phyloP scores from a whole-genome alignment of 2,797 vertebrate genomes.

The Psittacula derbiana region DNA sequence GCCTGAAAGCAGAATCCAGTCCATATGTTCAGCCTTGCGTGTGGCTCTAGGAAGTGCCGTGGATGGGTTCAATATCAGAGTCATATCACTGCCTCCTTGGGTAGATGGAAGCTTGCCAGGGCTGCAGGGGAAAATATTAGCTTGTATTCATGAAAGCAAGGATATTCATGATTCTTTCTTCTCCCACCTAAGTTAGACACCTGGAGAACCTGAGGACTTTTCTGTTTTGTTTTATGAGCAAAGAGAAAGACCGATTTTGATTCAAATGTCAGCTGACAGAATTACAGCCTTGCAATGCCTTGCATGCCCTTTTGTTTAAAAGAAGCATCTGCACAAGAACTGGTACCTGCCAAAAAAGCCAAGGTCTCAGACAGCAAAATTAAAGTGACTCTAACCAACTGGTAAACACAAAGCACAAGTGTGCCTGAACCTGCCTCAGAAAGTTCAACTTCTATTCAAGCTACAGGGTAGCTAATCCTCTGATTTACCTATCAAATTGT shows the following conservation, averaged over 20 bases:
- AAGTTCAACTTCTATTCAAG: neutral
- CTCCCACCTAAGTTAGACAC: neutral
- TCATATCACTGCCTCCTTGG: neutral
- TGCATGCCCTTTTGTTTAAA: conserved; percentile 22
- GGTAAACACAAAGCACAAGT: neutral
- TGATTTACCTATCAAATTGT: neutral
- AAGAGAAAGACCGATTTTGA: conserved; percentile 43
- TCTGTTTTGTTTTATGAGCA: neutral
- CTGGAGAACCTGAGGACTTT: neutral
- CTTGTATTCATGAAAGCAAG: conserved; percentile 2
- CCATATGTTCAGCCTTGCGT: conserved; percentile 34
- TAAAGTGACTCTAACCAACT: neutral
- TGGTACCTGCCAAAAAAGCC: neutral
- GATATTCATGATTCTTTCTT: neutral
- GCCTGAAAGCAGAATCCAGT: neutral
- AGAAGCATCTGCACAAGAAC: neutral
- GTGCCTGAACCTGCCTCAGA: neutral
- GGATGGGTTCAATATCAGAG: neutral
- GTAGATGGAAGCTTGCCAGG: conserved; percentile 4
- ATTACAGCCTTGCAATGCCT: neutral
- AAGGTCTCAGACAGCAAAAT: neutral
- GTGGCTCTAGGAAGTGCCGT: neutral
- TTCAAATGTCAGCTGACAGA: conserved; percentile 44
- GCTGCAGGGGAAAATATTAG: neutral
- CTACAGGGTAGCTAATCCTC: neutral